A percentile compares a stretch with the other conserved stretches of the same genome.
Evolutionary conservation across 2,888 invertebrate genomes (phyloP).

Genomic region (Aphelenchoides bicaudatus): DNA sequence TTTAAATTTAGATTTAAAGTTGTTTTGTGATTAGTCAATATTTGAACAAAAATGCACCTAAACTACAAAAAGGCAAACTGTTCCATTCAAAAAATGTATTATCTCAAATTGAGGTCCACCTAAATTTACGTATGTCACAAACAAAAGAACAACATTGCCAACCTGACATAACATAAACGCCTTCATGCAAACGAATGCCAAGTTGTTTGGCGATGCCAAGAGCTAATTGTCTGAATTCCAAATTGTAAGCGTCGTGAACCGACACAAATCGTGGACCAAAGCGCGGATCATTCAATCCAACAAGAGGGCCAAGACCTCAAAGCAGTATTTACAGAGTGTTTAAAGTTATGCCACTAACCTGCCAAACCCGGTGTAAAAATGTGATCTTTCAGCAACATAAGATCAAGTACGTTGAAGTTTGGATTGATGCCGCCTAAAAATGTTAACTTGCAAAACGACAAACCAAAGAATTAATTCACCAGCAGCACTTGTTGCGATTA

Average conservation of each 20-base stretch:
- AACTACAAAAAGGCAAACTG: too few species aligned
- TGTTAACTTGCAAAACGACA: too few species aligned
- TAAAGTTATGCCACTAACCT: too few species aligned
- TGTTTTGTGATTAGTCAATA: too few species aligned
- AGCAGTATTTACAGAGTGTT: too few species aligned
- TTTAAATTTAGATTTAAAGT: too few species aligned
- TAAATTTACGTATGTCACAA: too few species aligned
- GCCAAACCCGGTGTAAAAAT: conserved; percentile 93
- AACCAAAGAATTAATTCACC: too few species aligned
- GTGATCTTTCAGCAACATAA: conserved; percentile 95
- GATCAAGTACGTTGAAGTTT: conserved; percentile 81
- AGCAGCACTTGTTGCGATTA: conserved; percentile 93
- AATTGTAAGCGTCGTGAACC: conserved; percentile 83
- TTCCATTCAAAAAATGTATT: too few species aligned
- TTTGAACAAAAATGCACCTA: too few species aligned
- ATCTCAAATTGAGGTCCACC: too few species aligned
- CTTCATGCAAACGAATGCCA: conserved; percentile 69
- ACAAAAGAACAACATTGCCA: too few species aligned
- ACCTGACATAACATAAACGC: conserved; percentile 85
- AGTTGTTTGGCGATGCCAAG: conserved; percentile 65
- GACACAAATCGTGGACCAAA: conserved; percentile 91
- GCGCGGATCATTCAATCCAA: conserved; percentile 83
- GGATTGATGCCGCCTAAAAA: conserved; percentile 88
- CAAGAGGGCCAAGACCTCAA: conserved; percentile 87
- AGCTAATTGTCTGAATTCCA: conserved; percentile 69